These are phyloP conservation scores for Uria aalge DNA, from an alignment of 2,113 vertebrate species.

Conservation along the genomic window DNA sequence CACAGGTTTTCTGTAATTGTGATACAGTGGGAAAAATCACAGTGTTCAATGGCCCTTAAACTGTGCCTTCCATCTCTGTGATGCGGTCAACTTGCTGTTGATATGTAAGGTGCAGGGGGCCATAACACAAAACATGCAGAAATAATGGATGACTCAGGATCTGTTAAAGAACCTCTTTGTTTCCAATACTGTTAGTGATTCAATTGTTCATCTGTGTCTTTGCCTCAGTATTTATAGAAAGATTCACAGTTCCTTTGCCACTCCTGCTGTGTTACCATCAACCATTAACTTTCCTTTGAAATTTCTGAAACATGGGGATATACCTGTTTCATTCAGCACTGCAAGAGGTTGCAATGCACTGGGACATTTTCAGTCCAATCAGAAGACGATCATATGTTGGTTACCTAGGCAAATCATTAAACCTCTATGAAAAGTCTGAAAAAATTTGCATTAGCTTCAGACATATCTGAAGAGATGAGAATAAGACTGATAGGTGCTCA, in stretches of 20 bases:
- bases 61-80: background rate
- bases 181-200: background rate
- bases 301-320: background rate
- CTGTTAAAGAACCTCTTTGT: background rate
- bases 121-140: background rate
- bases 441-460: background rate
- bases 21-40: background rate
- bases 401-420: background rate
- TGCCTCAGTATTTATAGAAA: background rate
- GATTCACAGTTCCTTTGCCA: background rate
- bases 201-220: background rate
- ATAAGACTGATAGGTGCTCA: background rate
- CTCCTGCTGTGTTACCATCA: background rate
- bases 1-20: background rate
- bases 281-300: background rate
- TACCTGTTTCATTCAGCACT: background rate
- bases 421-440: background rate
- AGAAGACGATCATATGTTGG: accelerated
- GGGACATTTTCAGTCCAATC: background rate
- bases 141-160: background rate
- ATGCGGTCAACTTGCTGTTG: background rate
- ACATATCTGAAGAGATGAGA: background rate
- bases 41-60: constrained; percentile 5
- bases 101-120: background rate
- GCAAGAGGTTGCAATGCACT: background rate